These are phyloP conservation scores for Silurus aristotelis DNA, from an alignment of 2,797 vertebrate species.

Conservation along the genomic window DNA sequence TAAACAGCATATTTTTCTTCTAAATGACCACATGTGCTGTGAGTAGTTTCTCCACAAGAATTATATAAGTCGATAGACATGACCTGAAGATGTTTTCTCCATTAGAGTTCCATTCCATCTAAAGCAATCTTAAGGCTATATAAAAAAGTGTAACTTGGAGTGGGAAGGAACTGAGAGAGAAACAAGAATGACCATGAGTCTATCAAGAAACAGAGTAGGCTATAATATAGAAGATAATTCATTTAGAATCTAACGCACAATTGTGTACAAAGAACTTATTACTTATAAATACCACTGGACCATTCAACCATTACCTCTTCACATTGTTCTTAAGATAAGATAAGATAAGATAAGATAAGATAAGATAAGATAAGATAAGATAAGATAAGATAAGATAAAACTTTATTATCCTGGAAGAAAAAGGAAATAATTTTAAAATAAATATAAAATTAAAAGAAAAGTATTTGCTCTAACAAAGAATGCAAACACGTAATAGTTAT, in stretches of 20 bases:
- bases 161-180: not conserved
- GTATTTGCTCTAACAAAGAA: too few relatives aligned
- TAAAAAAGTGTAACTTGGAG: slow-evolving; percentile 12
- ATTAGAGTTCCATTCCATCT: slow-evolving; percentile 11
- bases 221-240: not conserved
- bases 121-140: slow-evolving; percentile 28
- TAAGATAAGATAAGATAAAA: too few relatives aligned
- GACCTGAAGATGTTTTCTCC: slow-evolving; percentile 40
- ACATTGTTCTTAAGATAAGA: not conserved
- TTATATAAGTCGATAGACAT: slow-evolving; percentile 1
- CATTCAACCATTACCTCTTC: not conserved
- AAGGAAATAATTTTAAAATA: too few relatives aligned
- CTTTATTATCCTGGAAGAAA: too few relatives aligned
- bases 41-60: not conserved
- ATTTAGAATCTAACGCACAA: not conserved
- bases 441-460: too few relatives aligned
- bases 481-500: too few relatives aligned
- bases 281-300: not conserved
- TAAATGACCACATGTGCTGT: slow-evolving; percentile 25
- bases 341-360: too few relatives aligned
- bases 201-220: not conserved
- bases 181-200: not conserved
- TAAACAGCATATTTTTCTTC: slow-evolving; percentile 6
- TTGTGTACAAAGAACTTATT: not conserved
- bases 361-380: too few relatives aligned